phyloP scores from a whole-genome alignment of 2,113 vertebrate genomes.

The Serilophus lunatus region DNA sequence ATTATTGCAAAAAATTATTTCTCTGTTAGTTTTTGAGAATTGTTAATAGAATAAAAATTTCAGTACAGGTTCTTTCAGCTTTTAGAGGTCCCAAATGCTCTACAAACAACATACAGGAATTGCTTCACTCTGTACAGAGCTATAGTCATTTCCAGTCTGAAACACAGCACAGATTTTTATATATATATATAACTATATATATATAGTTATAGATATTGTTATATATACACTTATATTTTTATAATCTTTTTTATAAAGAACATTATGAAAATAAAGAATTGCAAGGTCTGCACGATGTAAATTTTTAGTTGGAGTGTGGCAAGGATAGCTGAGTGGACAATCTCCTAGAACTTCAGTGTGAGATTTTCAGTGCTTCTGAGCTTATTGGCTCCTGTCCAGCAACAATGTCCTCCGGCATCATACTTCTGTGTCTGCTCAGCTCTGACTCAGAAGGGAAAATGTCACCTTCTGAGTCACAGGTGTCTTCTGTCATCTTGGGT shows the following conservation, averaged over 20 bases:
- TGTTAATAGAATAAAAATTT: background rate
- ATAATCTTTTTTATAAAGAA: background rate
- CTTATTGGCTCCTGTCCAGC: background rate
- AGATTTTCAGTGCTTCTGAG: background rate
- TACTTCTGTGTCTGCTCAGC: background rate
- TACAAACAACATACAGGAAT: background rate
- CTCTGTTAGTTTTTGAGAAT: background rate
- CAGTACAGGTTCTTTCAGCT: background rate
- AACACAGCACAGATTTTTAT: background rate
- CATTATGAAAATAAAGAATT: background rate
- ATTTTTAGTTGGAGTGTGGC: background rate
- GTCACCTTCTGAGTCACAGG: background rate
- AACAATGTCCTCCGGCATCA: background rate
- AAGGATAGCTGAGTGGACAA: background rate
- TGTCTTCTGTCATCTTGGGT: background rate
- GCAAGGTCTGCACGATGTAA: background rate
- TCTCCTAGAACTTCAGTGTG: background rate
- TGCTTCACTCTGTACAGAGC: background rate
- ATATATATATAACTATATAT: too few relatives aligned
- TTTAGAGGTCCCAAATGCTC: background rate
- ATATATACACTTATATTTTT: too few relatives aligned
- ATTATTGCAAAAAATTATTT: background rate
- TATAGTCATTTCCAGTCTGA: background rate
- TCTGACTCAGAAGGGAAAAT: conserved; percentile 36
- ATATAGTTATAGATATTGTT: too few relatives aligned